Evolutionary conservation across 2,113 vertebrate genomes (phyloP), one percentile per base, ranked within the genome.

Genomic region (Myxocyprinus asiaticus): DNA sequence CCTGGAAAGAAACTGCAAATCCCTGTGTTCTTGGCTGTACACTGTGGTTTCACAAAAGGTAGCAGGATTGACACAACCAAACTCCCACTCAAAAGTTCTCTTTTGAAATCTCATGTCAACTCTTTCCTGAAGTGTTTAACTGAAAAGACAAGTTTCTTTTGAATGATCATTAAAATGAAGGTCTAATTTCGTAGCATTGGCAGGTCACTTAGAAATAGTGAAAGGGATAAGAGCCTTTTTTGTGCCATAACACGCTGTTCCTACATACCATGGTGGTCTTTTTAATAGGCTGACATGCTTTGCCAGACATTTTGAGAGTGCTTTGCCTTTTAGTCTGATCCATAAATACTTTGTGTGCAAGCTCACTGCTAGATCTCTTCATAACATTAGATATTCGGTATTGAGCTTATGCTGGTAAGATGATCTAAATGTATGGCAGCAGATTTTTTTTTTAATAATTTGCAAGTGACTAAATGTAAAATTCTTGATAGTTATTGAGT

Each of bases 241-340:
- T 78, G 45, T 70, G 55, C 66, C 67, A 53, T 71, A 51, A 77
- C 45, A 70, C 0, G 22, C 33, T 59, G 70, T 72, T 72, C 58
- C n/a, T 59, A 47, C n/a, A 58, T 33, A 33, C 22, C 22, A 33
- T 33, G 22, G 22, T 33, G 44, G 55, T 73, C 55, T 61, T 14
- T 73, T 33, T 33, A 33, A 1, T 33, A 33, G 22, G 3, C 22
- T 33, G 22, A 33, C 43, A 22, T 59, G n/a, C n/a, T 72, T 59
- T 44, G 10, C 0, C 53, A 71, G 42, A 58, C 5, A 15, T 71
- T 56, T 58, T 71, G 65, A 17, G 53, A 15, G 55, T 59, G 51
- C 12, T 53, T 33, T 70, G 22, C 9, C 53, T 2, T 6, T 48
- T 7, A 48, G 17, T 69, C 17, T 72, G 53, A 43, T 56, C 68